phyloP scores from a whole-genome alignment of 2,888 invertebrate genomes.

The Ceratothoa steindachneri region DNA sequence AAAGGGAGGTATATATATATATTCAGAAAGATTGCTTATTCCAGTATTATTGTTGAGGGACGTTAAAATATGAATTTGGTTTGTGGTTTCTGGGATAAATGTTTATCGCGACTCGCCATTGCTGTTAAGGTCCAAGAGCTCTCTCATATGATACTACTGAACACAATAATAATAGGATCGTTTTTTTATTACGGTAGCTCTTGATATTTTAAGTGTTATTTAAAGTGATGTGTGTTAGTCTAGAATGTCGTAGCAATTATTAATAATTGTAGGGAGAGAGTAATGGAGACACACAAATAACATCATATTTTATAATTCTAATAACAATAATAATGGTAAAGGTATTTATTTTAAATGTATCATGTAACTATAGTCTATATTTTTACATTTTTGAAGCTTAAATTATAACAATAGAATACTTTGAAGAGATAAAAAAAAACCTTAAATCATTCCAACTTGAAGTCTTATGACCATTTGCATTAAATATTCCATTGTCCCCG shows the following conservation, averaged over 20 bases:
- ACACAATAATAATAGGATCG: constrained; percentile 32
- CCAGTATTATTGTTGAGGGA: not conserved
- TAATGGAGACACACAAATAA: constrained; percentile 32
- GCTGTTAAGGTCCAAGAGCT: too few species aligned
- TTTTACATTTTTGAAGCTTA: constrained; percentile 45
- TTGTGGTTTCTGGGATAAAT: not conserved
- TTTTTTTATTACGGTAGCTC: constrained; percentile 42
- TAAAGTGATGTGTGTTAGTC: constrained; percentile 42
- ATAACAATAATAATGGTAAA: not conserved
- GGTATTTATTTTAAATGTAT: constrained; percentile 19
- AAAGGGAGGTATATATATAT: not conserved
- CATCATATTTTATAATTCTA: constrained; percentile 27
- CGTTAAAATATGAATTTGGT: not conserved
- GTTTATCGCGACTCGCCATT: too few species aligned
- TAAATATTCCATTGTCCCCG: constrained; percentile 42
- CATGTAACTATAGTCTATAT: constrained; percentile 31
- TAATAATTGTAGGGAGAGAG: constrained; percentile 28
- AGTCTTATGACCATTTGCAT: constrained; percentile 39
- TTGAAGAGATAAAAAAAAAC: too few species aligned
- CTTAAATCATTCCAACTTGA: constrained; percentile 44
- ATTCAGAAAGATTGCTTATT: not conserved
- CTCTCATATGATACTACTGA: not conserved
- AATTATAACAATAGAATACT: constrained; percentile 41
- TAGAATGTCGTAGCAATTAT: constrained; percentile 37
- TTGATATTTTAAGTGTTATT: constrained; percentile 42